Evolutionary conservation across 2,888 invertebrate genomes (phyloP).

Genomic region (Epinotia brunnichana): DNA sequence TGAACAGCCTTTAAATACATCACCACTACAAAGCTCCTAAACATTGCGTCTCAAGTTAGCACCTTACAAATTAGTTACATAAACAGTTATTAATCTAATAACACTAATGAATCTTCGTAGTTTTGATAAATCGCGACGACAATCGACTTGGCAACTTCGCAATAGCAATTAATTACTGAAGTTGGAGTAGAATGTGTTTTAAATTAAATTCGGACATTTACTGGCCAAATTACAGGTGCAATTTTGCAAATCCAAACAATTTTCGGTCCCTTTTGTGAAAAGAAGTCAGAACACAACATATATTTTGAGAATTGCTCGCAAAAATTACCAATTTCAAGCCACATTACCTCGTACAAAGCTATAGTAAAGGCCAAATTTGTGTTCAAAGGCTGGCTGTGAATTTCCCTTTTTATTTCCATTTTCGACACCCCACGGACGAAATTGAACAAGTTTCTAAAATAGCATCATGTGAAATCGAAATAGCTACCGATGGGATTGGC

Average conservation of each 20-base stretch:
- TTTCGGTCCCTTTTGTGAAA: too few species aligned
- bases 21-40: not conserved
- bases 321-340: too few species aligned
- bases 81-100: conserved; percentile 34
- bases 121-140: conserved; percentile 27
- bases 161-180: conserved; percentile 31
- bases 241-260: too few species aligned
- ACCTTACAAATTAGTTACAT: conserved; percentile 16
- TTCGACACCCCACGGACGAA: not conserved
- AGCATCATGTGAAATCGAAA: too few species aligned
- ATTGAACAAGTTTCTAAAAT: not conserved
- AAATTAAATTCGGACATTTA: not conserved
- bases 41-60: not conserved
- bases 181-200: not conserved
- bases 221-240: too few species aligned
- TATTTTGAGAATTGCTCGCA: too few species aligned
- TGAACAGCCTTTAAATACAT: too few species aligned
- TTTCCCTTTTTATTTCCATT: not conserved
- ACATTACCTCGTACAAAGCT: not conserved
- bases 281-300: too few species aligned
- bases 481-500: too few species aligned
- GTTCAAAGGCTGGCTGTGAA: not conserved
- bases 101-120: conserved; percentile 16
- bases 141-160: conserved; percentile 26
- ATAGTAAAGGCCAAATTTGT: not conserved